These are phyloP conservation scores for Mus spicilegus DNA, from an alignment of 2,113 vertebrate species.

Conservation along the genomic window DNA sequence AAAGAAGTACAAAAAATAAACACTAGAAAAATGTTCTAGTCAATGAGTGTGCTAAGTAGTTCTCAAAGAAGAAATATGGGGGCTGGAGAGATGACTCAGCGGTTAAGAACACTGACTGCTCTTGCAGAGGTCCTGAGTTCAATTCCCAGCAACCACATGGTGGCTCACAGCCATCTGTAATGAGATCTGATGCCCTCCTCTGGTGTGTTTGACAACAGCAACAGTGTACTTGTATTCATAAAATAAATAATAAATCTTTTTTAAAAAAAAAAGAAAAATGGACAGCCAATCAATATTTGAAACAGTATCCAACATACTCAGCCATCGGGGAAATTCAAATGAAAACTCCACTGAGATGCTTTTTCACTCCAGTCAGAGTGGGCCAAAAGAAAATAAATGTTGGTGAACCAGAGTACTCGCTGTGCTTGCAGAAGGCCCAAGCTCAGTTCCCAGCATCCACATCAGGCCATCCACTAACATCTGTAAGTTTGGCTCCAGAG, in stretches of 20 bases:
- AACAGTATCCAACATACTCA: not conserved
- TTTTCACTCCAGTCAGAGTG: not conserved
- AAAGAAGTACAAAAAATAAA: not conserved
- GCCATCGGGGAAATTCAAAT: not conserved
- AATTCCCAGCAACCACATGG: too few species aligned
- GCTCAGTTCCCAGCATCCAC: not conserved
- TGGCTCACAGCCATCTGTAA: too few species aligned
- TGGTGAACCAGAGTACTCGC: not conserved
- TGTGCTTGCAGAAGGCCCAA: not conserved
- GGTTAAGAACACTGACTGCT: too few species aligned
- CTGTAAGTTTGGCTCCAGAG: not conserved
- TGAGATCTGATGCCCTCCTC: too few species aligned
- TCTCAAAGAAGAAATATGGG: not conserved
- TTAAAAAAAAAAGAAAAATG: not conserved
- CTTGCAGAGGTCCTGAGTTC: too few species aligned
- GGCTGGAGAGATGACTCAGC: too few species aligned
- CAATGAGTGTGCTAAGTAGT: not conserved
- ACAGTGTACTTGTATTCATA: too few species aligned
- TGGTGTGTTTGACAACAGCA: too few species aligned
- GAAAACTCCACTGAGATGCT: not conserved
- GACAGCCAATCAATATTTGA: not conserved
- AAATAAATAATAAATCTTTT: too few species aligned
- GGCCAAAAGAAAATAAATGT: not conserved
- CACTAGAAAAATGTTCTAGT: not conserved
- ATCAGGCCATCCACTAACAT: not conserved